Percentiles rank a stretch among this genome's conserved stretches.
These are phyloP conservation scores for Sphaeramia orbicularis DNA, from an alignment of 2,797 vertebrate genomes.

Conservation along the genomic window DNA sequence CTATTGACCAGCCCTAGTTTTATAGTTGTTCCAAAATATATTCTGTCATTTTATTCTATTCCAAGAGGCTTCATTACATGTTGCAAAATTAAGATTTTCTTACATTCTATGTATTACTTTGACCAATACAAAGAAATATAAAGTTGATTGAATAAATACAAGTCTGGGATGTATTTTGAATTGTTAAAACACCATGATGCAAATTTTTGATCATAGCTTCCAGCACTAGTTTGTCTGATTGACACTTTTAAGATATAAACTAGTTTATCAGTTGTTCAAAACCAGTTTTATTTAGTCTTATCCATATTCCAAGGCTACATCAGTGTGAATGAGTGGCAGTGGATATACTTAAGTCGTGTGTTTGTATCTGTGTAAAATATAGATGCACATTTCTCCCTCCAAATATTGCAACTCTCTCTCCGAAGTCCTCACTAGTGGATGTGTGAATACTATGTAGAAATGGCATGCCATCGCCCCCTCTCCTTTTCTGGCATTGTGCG, in stretches of 20 bases:
- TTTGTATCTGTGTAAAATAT: constrained; percentile 50
- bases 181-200: too few species aligned
- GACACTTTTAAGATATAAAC: constrained; percentile 38
- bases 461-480: constrained; percentile 32
- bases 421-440: constrained; percentile 46
- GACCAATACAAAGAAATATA: too few species aligned
- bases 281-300: constrained; percentile 19
- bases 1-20: too few species aligned
- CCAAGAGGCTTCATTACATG: too few species aligned
- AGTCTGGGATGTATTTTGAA: too few species aligned
- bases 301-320: constrained; percentile 39
- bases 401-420: constrained; percentile 37
- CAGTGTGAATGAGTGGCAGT: constrained; percentile 2
- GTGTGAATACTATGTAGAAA: constrained; percentile 71
- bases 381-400: constrained; percentile 43
- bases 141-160: too few species aligned
- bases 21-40: too few species aligned
- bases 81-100: too few species aligned
- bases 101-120: too few species aligned
- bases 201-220: too few species aligned
- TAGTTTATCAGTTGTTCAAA: constrained; percentile 22
- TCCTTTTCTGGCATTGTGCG: constrained; percentile 58
- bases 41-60: too few species aligned
- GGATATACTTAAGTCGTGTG: constrained; percentile 44
- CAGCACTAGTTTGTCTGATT: constrained; percentile 5